Conservation (phyloP, 2,113 vertebrate species). For the Collichthys lucidus region DNA sequence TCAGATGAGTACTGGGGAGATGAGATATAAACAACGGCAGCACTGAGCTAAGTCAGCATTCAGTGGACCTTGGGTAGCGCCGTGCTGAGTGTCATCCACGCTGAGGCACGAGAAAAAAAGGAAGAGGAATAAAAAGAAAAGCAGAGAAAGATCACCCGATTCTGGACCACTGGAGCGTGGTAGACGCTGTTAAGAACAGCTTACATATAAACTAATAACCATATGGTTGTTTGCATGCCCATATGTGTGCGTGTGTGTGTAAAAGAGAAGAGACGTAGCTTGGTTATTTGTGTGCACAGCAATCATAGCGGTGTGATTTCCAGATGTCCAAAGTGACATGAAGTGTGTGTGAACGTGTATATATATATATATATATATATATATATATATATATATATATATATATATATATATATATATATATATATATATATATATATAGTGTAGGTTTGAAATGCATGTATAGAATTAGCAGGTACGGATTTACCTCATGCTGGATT, state of each 20-base stretch:
- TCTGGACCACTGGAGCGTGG: slow-evolving; percentile 40
- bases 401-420: no score
- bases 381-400: not conserved
- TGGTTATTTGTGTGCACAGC: not conserved
- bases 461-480: not conserved
- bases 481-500: not conserved
- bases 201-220: slow-evolving; percentile 26
- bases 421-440: no score
- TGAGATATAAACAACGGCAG: slow-evolving; percentile 61
- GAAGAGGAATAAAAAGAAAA: slow-evolving; percentile 40
- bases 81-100: slow-evolving; percentile 38
- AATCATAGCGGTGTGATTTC: not conserved
- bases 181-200: slow-evolving; percentile 25
- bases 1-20: slow-evolving; percentile 20
- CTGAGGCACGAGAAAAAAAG: slow-evolving; percentile 31
- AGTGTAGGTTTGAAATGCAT: not conserved
- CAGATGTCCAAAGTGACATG: not conserved
- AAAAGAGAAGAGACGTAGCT: not conserved
- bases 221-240: slow-evolving; percentile 47
- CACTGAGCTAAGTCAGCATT: slow-evolving; percentile 59
- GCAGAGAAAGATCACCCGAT: slow-evolving; percentile 36
- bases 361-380: no score
- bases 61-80: slow-evolving; percentile 57
- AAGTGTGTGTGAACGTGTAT: not conserved
- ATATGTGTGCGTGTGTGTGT: slow-evolving; percentile 4